These are phyloP conservation scores for Lasioglossum albipes DNA, from an alignment of 1,140 invertebrate species.

Conservation along the genomic window DNA sequence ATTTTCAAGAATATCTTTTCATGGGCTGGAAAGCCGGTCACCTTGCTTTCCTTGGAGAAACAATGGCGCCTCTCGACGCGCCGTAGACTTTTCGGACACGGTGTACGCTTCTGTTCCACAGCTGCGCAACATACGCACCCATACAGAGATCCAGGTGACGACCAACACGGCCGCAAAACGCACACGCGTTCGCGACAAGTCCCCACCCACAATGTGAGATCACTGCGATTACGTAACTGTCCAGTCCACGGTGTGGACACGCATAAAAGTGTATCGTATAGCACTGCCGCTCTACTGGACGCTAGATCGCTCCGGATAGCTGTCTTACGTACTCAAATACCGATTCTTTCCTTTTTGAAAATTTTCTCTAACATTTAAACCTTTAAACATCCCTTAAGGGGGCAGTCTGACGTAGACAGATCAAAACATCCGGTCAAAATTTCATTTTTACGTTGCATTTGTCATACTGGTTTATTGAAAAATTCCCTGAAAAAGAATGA, in stretches of 20 bases:
- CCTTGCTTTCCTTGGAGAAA: neutral
- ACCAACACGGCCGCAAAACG: slow-evolving; percentile 1
- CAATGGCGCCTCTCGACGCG: slow-evolving; percentile 4
- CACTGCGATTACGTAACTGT: slow-evolving; percentile 73
- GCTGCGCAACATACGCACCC: neutral
- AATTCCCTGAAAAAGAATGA: too few relatives aligned
- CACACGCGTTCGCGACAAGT: slow-evolving; percentile 47
- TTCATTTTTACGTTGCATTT: too few relatives aligned
- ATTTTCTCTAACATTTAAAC: too few relatives aligned
- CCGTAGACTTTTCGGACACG: slow-evolving; percentile 34
- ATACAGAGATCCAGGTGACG: slow-evolving; percentile 5
- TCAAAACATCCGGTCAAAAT: too few relatives aligned
- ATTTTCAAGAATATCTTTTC: slow-evolving; percentile 36
- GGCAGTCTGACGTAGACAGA: too few relatives aligned
- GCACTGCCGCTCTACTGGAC: slow-evolving; percentile 41
- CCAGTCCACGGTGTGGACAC: slow-evolving; percentile 60
- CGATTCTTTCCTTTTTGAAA: neutral
- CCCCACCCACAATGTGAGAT: slow-evolving; percentile 74
- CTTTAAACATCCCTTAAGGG: too few relatives aligned
- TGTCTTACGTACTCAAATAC: neutral
- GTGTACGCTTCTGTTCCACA: slow-evolving; percentile 28
- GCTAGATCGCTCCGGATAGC: slow-evolving; percentile 35
- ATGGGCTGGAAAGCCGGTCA: slow-evolving; percentile 10
- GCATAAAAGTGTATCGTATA: slow-evolving; percentile 61
- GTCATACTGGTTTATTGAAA: too few relatives aligned